phyloP scores from a whole-genome alignment of 2,113 vertebrate genomes.

The Dunckerocampus dactyliophorus region DNA sequence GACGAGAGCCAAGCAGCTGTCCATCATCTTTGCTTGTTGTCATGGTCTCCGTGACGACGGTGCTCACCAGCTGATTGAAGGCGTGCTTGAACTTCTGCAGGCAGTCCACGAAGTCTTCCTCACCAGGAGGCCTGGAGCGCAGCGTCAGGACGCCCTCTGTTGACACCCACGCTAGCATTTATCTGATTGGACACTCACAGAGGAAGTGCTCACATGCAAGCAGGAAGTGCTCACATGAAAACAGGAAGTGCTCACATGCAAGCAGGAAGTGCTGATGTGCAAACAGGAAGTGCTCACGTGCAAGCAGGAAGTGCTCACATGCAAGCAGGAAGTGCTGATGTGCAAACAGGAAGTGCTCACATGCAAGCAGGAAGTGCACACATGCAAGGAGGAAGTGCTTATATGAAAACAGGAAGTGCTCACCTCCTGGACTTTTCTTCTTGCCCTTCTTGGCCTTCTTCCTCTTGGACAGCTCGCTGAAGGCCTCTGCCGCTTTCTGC shows the following conservation, averaged over 20 bases:
- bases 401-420: slow-evolving; percentile 14
- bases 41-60: not conserved
- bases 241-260: slow-evolving; percentile 57
- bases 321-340: too few relatives aligned
- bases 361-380: too few relatives aligned
- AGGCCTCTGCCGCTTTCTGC: slow-evolving; percentile 93
- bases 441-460: slow-evolving; percentile 89
- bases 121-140: slow-evolving; percentile 82
- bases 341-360: slow-evolving; percentile 58
- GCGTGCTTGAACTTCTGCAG: slow-evolving; percentile 97
- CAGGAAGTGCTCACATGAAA: too few relatives aligned
- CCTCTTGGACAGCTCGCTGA: slow-evolving; percentile 84
- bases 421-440: slow-evolving; percentile 91
- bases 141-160: slow-evolving; percentile 95
- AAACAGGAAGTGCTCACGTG: slow-evolving; percentile 57
- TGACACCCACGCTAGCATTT: slow-evolving; percentile 4
- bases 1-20: not conserved
- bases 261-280: too few relatives aligned
- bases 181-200: not conserved
- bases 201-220: not conserved
- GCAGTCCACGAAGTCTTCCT: slow-evolving; percentile 90
- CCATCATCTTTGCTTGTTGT: not conserved
- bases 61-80: slow-evolving; percentile 92
- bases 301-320: too few relatives aligned
- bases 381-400: too few relatives aligned